These are phyloP conservation scores for Littorina saxatilis DNA, from an alignment of 1,140 invertebrate genomes.

Conservation along the genomic window DNA sequence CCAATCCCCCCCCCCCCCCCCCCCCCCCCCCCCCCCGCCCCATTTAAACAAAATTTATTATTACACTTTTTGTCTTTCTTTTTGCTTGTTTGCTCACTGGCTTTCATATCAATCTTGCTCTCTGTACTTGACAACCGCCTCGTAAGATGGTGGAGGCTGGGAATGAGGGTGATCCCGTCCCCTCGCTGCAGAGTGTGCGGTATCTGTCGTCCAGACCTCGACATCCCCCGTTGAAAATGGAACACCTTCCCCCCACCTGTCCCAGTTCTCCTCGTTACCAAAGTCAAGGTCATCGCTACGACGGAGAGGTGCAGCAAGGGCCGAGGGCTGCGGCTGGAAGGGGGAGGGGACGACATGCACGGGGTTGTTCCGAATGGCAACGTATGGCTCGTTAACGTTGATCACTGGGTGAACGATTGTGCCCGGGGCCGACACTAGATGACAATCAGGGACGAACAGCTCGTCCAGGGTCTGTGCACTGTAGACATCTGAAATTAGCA, in stretches of 20 bases:
- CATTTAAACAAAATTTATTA: too few species aligned
- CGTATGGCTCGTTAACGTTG: background rate
- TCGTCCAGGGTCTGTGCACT: background rate
- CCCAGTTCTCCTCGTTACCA: constrained; percentile 14
- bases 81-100: too few species aligned
- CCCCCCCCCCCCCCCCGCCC: too few species aligned
- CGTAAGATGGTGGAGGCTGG: constrained; percentile 4
- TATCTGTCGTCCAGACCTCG: background rate
- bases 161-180: background rate
- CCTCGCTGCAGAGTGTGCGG: background rate
- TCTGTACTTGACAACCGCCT: background rate
- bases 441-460: background rate
- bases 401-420: constrained; percentile 9
- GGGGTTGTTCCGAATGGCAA: background rate
- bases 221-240: background rate
- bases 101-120: too few species aligned
- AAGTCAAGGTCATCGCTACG: background rate
- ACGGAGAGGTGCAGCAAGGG: background rate
- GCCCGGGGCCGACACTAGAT: background rate
- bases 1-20: too few species aligned
- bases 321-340: background rate
- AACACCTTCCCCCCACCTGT: constrained; percentile 14
- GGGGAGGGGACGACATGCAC: background rate
- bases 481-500: background rate
- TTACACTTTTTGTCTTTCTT: too few species aligned